These are phyloP conservation scores for Labia minor DNA, from an alignment of 2,888 invertebrate genomes.

Conservation along the genomic window DNA sequence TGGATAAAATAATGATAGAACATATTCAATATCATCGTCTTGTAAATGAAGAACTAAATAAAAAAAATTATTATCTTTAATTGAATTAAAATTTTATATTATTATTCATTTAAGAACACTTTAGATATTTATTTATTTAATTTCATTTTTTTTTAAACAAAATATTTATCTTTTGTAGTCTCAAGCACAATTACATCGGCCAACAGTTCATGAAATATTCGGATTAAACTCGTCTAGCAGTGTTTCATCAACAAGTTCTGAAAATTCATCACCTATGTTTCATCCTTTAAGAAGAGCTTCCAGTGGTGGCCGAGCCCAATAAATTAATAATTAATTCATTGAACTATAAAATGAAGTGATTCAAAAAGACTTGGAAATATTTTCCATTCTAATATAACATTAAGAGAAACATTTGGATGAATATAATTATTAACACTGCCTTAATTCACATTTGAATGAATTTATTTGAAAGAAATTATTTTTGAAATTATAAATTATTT, in stretches of 20 bases:
- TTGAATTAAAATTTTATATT: too few relatives aligned
- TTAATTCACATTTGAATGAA: background rate
- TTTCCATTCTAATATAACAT: too few relatives aligned
- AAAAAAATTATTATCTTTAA: too few relatives aligned
- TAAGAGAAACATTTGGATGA: too few relatives aligned
- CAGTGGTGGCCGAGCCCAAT: constrained; percentile 32
- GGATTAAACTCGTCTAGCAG: constrained; percentile 38
- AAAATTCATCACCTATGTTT: constrained; percentile 36
- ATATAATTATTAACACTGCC: too few relatives aligned
- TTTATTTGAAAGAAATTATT: background rate
- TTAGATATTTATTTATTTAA: too few relatives aligned
- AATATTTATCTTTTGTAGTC: constrained; percentile 18
- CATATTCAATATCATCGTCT: too few relatives aligned
- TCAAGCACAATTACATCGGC: constrained; percentile 29
- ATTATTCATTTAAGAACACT: too few relatives aligned
- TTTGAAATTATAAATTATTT: background rate
- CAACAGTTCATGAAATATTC: constrained; percentile 40
- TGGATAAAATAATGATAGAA: too few relatives aligned
- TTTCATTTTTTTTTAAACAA: too few relatives aligned
- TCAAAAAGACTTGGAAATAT: background rate
- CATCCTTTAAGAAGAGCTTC: constrained; percentile 37
- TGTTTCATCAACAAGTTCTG: constrained; percentile 37
- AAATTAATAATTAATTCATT: background rate
- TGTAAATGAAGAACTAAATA: too few relatives aligned
- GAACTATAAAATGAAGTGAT: background rate